Conservation (phyloP, 2,888 invertebrate genomes). For the Axea sp. region DNA sequence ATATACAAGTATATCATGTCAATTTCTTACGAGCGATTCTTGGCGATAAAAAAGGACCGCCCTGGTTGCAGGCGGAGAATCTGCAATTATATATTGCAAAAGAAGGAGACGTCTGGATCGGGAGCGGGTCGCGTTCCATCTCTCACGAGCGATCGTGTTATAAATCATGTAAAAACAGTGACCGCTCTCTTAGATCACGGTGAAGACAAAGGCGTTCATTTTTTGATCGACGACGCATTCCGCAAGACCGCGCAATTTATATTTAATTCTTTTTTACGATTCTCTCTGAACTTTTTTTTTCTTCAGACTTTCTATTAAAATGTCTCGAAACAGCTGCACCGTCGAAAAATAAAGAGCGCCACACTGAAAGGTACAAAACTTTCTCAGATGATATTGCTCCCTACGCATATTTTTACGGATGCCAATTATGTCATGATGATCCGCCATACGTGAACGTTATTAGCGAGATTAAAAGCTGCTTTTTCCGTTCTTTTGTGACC, state of each 20-base stretch:
- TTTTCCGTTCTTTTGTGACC: conserved; percentile 44
- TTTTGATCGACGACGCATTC: conserved; percentile 24
- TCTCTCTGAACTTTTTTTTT: background rate
- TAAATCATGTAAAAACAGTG: conserved; percentile 46
- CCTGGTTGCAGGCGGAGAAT: conserved; percentile 37
- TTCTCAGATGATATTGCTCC: conserved; percentile 10
- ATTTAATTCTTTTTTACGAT: too few relatives aligned
- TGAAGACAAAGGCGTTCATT: conserved; percentile 28
- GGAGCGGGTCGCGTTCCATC: conserved; percentile 14
- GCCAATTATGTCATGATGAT: conserved; percentile 39
- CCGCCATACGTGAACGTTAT: conserved; percentile 30
- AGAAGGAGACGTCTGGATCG: conserved; percentile 24
- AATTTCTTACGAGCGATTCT: conserved; percentile 45
- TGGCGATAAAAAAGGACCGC: conserved; percentile 50
- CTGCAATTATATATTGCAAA: conserved; percentile 35
- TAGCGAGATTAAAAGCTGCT: conserved; percentile 49
- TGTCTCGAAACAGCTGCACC: conserved; percentile 7
- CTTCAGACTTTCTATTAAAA: conserved; percentile 26
- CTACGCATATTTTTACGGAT: conserved; percentile 8
- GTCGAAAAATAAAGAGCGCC: background rate
- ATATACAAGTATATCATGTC: conserved; percentile 38
- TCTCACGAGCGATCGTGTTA: conserved; percentile 17
- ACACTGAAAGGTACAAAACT: background rate
- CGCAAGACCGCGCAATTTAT: conserved; percentile 8
- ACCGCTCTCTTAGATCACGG: conserved; percentile 22